Evolutionary conservation across 2,113 vertebrate species (phyloP).

Genomic region (Motacilla tschutschensis): DNA sequence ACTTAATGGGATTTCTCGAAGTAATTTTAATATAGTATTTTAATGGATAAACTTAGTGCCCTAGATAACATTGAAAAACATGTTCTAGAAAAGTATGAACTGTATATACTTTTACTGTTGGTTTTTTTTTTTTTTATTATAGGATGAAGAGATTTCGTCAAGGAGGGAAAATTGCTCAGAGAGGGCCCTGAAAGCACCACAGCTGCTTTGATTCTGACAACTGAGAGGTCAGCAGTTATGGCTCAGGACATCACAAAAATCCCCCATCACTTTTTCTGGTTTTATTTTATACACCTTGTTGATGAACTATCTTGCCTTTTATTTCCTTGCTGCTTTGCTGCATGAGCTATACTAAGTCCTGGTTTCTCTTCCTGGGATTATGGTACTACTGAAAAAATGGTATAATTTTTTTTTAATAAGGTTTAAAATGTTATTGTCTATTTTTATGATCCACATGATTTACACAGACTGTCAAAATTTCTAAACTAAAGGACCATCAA

Average conservation of each 20-base stretch:
- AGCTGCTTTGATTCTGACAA: background rate
- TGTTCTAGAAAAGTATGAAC: background rate
- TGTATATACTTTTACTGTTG: background rate
- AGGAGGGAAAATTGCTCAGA: background rate
- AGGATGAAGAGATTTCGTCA: background rate
- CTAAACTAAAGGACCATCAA: background rate
- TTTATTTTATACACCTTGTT: background rate
- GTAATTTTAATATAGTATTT: background rate
- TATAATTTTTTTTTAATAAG: background rate
- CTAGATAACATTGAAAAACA: background rate
- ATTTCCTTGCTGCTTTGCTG: background rate
- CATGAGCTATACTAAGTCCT: background rate
- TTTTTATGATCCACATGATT: background rate
- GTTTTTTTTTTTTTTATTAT: background rate
- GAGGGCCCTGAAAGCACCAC: background rate
- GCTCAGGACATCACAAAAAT: background rate
- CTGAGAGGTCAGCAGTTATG: background rate
- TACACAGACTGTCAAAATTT: background rate
- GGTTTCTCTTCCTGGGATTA: background rate
- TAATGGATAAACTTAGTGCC: background rate
- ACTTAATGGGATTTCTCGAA: background rate
- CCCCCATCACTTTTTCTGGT: background rate
- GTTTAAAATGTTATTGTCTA: background rate
- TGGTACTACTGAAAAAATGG: background rate
- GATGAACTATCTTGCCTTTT: background rate